A percentile compares a stretch with the other conserved stretches of the same genome.
phyloP scores from a whole-genome alignment of 2,797 vertebrate species.

The Scolopax rusticola region DNA sequence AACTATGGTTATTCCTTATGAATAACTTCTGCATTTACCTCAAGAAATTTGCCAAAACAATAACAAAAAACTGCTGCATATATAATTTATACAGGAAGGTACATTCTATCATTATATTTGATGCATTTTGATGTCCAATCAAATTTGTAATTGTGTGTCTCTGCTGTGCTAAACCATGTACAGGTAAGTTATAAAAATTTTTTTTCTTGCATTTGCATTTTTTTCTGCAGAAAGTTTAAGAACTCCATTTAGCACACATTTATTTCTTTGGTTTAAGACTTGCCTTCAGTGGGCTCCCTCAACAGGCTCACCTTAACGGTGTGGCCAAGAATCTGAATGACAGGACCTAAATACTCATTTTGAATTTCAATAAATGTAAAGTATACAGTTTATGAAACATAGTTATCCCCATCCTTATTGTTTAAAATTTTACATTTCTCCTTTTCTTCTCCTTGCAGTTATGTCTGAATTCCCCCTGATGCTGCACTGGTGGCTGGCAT shows the following conservation, averaged over 20 bases:
- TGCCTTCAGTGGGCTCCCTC: background rate
- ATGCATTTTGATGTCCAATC: background rate
- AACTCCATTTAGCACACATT: background rate
- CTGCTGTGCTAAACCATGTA: background rate
- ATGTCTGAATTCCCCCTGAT: constrained; percentile 88
- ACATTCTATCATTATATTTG: background rate
- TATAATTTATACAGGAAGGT: background rate
- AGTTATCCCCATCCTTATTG: background rate
- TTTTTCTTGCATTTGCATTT: background rate
- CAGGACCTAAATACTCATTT: background rate
- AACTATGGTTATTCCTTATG: background rate
- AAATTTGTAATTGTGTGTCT: background rate
- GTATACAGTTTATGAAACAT: background rate
- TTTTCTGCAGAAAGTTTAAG: background rate
- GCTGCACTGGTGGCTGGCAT: constrained; percentile 90
- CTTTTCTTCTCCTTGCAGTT: constrained; percentile 79
- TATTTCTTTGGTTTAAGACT: background rate
- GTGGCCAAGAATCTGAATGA: background rate
- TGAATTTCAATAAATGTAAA: background rate
- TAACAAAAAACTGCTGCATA: background rate
- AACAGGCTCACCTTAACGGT: background rate
- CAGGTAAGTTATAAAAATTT: background rate
- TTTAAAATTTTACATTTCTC: background rate
- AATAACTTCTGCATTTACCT: background rate
- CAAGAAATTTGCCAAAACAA: background rate